Evolutionary conservation across 2,113 vertebrate species (phyloP), one percentile per base, ranked within the genome.

Genomic region (Hyperoodon ampullatus): DNA sequence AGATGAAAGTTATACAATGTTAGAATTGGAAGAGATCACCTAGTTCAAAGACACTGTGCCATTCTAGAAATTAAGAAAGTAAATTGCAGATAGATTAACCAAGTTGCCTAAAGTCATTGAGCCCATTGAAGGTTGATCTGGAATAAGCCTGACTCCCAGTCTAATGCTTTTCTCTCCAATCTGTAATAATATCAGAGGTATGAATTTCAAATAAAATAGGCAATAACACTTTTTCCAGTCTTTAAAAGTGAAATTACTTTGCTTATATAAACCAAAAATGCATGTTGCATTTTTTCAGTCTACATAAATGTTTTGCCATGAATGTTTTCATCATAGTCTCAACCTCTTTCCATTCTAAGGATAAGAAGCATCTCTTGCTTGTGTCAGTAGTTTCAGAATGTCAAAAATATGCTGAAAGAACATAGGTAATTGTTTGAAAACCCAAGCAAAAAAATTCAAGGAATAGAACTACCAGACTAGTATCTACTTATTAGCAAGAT

Each of bases 151-250:
- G 44, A 92, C 39, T 85, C 35, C 30, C n/a, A 63, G 44, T 15
- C 55, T 84, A 28, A 35, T 42, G 14, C 1, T 70, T 89, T 74
- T 81, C 74, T 39, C 80, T 95, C 19, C 82, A 83, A 92, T 58
- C 60, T 88, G 24, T 26, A 95, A 92, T 95, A 30, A 30, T 71
- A 66, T 75, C 47, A 96, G 16, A 96, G 82, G 66, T 95, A 77
- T 55, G 61, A 47, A 77, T 77, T 89, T 93, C 83, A 93, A 89
- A 89, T 75, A 93, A 96, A 72, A 88, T 84, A 58, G 33, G 4
- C 7, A 87, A 75, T 71, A 66, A 53, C 15, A 70, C 18, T n/a
- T 93, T 81, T 55, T 44, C 24, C 5, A 78, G 18, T 66, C 30
- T 21, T 75, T 83, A 19, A 19, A 84, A 84, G 44, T 72, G 35